Percentiles rank a stretch among this genome's conserved stretches.
Conservation (phyloP, 2,113 vertebrate genomes). For the Guaruba guarouba region DNA sequence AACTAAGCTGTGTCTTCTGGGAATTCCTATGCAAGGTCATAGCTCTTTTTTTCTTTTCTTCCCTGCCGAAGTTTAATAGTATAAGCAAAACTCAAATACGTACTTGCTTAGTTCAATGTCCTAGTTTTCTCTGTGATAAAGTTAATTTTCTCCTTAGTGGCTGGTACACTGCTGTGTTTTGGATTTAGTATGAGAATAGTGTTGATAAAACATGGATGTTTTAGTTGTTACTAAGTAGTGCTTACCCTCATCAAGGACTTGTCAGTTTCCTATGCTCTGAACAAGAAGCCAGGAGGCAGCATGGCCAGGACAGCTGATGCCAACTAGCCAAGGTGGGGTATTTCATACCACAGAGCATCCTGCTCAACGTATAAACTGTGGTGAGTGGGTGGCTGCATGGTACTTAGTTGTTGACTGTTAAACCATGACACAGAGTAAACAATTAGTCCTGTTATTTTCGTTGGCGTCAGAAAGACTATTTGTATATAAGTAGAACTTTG, state of each 20-base stretch:
- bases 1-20: neutral
- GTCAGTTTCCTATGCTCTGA: neutral
- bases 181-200: neutral
- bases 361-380: fast-evolving
- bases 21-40: neutral
- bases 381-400: neutral
- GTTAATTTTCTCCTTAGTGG: neutral
- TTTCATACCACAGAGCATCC: neutral
- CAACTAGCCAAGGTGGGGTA: neutral
- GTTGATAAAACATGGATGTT: neutral
- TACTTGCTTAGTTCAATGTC: neutral
- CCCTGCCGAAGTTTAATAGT: neutral
- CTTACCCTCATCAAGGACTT: neutral
- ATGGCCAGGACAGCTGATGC: neutral
- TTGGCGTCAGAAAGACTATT: neutral
- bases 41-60: neutral
- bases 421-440: neutral
- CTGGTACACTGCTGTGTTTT: neutral
- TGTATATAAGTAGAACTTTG: neutral
- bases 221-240: neutral
- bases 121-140: neutral
- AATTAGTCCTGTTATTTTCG: neutral
- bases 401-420: neutral
- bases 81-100: neutral
- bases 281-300: neutral